Evolutionary conservation across 2,888 invertebrate genomes (phyloP), one percentile per base, ranked within the genome.

Genomic region (Hedya salicella): DNA sequence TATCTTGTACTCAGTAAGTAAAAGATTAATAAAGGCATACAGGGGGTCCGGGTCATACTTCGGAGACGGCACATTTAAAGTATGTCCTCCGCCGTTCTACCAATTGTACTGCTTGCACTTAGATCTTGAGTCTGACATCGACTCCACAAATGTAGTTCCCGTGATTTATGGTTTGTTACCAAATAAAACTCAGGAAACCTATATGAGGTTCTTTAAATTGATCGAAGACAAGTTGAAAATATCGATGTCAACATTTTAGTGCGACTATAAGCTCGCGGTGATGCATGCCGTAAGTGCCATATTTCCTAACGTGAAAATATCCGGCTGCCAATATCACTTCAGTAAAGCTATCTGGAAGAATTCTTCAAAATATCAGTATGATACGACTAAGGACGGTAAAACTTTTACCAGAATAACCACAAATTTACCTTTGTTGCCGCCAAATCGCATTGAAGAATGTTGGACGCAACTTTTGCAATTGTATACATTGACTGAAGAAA

Each of bases 61-160:
- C 11, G 36, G 36, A 36, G 36, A 36, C 36, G 36, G 36, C 36
- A 36, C 36, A 36, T 36, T 36, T 36, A 36, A 36, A 36, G 36
- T 36, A 36, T 36, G 36, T 36, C 36, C 36, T 36, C 36, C 36
- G 36, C 36, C 36, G 36, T 36, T 36, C 36, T 65, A 36, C 46
- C 48, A 64, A 52, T 16, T 62, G n/a, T 68, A 48, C 32, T 42
- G 21, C 16, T 6, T 68, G 11, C 59, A 63, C 48, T 44, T 60
- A 9, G 56, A 68, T 49, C 52, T 65, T 14, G 64, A 44, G 14
- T 65, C 44, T 21, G 56, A 44, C 36, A 48, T 36, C 36, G 19
- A 64, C 14, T 40, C 64, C 8, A 65, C 46, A 42, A 65, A 68
- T 50, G 68, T 68, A 11, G 62, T 62, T 59, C 68, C 68, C 19